Evolutionary conservation across 2,888 invertebrate genomes (phyloP).

Genomic region (Ennomos quercinarius): DNA sequence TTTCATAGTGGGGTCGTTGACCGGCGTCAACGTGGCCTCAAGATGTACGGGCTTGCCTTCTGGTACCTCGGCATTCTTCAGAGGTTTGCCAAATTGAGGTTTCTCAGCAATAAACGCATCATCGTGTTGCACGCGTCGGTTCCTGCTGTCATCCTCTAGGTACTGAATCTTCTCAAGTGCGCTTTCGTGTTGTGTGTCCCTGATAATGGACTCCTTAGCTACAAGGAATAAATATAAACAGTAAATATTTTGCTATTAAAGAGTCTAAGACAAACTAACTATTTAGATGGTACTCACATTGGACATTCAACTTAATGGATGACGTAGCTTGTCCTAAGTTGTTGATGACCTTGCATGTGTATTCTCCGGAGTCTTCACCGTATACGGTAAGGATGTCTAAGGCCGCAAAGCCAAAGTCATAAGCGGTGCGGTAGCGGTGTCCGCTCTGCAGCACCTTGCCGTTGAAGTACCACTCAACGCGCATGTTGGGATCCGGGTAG

Average conservation of each 20-base stretch:
- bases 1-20: conserved; percentile 99
- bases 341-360: conserved; percentile 95
- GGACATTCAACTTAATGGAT: conserved; percentile 92
- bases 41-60: conserved; percentile 96
- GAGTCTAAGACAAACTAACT: background rate
- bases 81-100: conserved; percentile 94
- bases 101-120: conserved; percentile 92
- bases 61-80: conserved; percentile 93
- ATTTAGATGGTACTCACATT: conserved; percentile 86
- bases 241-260: background rate
- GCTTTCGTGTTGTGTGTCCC: conserved; percentile 96
- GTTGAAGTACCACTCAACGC: conserved; percentile 97
- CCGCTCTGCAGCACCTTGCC: conserved; percentile 94
- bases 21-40: conserved; percentile 97
- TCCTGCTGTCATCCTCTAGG: conserved; percentile 93
- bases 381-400: conserved; percentile 97
- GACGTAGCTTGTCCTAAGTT: conserved; percentile 93
- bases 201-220: conserved; percentile 93
- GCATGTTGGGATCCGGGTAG: conserved; percentile 94
- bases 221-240: conserved; percentile 49
- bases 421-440: conserved; percentile 96
- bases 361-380: conserved; percentile 97
- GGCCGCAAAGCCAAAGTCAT: conserved; percentile 98
- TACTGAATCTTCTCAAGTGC: conserved; percentile 96
- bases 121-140: conserved; percentile 89